Evolutionary conservation across 2,113 vertebrate species (phyloP).

Genomic region (Archocentrus centrarchus): DNA sequence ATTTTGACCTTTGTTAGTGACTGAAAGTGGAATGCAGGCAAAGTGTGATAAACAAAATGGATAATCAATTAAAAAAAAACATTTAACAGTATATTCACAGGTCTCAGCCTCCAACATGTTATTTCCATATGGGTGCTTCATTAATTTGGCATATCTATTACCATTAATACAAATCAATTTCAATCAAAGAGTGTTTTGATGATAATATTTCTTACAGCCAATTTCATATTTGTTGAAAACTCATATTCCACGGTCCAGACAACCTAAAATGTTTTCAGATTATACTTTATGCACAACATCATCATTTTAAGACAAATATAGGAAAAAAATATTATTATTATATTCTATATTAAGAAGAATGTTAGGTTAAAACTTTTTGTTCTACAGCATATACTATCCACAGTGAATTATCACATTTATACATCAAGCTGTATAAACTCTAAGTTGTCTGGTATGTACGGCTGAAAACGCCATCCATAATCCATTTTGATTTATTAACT

Average conservation of each 20-base stretch:
- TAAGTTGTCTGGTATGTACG: neutral
- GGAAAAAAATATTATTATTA: neutral
- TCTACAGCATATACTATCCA: neutral
- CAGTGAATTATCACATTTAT: no score
- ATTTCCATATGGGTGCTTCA: no score
- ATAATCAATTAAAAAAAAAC: neutral
- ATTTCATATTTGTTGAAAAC: no score
- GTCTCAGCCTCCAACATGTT: neutral
- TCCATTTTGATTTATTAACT: no score
- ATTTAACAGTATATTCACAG: neutral
- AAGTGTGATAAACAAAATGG: neutral
- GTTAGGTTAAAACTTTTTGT: neutral
- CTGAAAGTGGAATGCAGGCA: neutral
- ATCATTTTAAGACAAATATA: neutral
- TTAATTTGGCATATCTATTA: neutral
- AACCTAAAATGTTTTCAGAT: neutral
- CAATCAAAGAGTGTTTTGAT: neutral
- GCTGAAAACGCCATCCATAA: no score
- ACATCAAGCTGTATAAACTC: neutral
- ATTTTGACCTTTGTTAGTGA: neutral
- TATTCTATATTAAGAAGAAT: neutral
- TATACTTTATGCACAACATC: neutral
- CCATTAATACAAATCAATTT: neutral
- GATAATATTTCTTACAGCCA: no score
- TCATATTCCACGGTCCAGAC: no score